Base-by-base conservation (phyloP, 2,888 invertebrate genomes). In the Tipula lateralis region DNA sequence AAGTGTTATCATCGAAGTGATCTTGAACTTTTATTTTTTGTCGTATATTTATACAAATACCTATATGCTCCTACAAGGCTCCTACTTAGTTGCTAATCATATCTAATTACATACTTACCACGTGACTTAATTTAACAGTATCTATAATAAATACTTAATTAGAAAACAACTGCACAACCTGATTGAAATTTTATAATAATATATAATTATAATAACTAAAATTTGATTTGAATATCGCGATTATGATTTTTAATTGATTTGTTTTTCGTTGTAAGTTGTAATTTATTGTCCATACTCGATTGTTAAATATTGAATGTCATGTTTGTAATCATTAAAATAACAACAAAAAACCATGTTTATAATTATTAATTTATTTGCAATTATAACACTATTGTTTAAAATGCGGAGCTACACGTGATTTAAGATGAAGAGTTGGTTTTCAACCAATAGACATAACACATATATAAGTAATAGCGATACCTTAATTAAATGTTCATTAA, bases 31-130 rank as follows among this genome's bases (percentile, higher is more conserved):
- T 32, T 7, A 32, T 32, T 3, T 5, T 32, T 32, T 32, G 32
- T 7, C 44, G n/a, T n/a, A n/a, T 36, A 12, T 36, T 36, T 13
- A 19, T 80, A 83, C 83, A 85, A 83, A 12, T 29, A 32, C 24
- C n/a, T 84, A 80, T 81, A 29, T 66, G 29, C 34, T 66, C 39
- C 32, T 85, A 84, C 83, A 84, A 82, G 84, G 34, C 19, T 34
- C 44, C n/a, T 30, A 34, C n/a, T 1, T 44, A 36, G 6, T 36
- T 44, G 44, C n/a, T 16, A 44, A 44, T 44, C 16, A 44, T n/a
- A n/a, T n/a, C 44, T 44, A 44, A 44, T 44, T 44, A 44, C 13
- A 44, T 44, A n/a, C 16, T 2, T n/a, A n/a, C 44, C 44, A 44
- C 44, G 44, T 44, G 44, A 44, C n/a, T 13, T 12, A 6, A n/a